Conservation (phyloP, 1,140 invertebrate species). For the Ceratosolen solmsi region DNA sequence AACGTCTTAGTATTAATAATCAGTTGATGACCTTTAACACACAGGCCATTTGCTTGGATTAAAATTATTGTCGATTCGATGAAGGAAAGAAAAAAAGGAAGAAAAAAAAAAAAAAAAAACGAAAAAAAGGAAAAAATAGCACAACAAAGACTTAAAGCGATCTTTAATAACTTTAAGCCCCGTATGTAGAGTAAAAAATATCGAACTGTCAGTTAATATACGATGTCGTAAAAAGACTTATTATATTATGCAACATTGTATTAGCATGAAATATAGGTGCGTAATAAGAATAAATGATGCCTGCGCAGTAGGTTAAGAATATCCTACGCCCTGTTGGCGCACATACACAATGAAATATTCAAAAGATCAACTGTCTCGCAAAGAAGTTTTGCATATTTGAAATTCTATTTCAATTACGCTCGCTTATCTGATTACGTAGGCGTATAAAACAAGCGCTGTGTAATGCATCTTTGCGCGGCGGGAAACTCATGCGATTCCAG, state of each 20-base stretch:
- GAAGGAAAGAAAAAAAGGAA: background rate
- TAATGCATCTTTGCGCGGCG: background rate
- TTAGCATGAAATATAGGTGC: slow-evolving; percentile 9
- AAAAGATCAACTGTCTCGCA: background rate
- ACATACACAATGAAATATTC: background rate
- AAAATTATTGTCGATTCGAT: background rate
- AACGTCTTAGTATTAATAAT: too few species aligned
- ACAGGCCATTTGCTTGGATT: background rate
- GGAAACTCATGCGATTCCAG: too few species aligned
- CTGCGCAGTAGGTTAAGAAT: background rate
- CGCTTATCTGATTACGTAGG: background rate
- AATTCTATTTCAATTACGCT: background rate
- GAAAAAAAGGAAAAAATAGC: too few species aligned
- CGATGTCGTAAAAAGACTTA: background rate
- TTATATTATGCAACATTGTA: background rate
- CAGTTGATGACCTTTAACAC: background rate
- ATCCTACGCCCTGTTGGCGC: background rate
- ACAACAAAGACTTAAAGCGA: slow-evolving; percentile 1
- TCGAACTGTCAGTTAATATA: background rate
- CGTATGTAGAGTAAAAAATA: slow-evolving; percentile 1
- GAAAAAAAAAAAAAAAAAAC: too few species aligned
- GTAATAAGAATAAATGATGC: background rate
- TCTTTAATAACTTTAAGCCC: background rate
- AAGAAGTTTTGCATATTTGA: slow-evolving; percentile 9
- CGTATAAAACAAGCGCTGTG: background rate